These are phyloP conservation scores for Dasyornis broadbenti DNA, from an alignment of 2,113 vertebrate species.

Conservation along the genomic window DNA sequence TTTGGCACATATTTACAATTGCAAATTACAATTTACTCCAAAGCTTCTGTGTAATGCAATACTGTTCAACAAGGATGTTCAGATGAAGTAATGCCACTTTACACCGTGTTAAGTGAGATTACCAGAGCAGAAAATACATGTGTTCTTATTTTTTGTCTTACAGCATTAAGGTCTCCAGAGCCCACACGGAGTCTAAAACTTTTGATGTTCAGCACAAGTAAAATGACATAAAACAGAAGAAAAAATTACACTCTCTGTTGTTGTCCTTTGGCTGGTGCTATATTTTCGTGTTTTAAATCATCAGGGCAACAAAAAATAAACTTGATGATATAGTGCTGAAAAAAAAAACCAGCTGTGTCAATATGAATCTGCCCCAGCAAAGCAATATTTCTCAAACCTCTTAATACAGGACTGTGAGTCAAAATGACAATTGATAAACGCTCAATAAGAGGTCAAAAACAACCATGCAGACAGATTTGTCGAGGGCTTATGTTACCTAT, in stretches of 20 bases:
- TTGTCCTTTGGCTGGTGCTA: background rate
- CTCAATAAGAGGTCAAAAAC: slow-evolving; percentile 65
- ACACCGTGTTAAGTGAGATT: background rate
- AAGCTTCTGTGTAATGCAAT: background rate
- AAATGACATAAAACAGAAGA: background rate
- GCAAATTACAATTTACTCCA: background rate
- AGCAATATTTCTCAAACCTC: slow-evolving; percentile 46
- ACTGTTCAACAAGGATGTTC: background rate
- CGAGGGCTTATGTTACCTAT: slow-evolving; percentile 50
- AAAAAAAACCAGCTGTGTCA: background rate
- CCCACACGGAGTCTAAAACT: background rate
- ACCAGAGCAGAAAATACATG: background rate
- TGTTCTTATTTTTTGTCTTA: background rate
- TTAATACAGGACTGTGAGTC: slow-evolving; percentile 47
- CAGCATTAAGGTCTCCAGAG: background rate
- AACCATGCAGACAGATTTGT: slow-evolving; percentile 48
- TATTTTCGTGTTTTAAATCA: slow-evolving; percentile 8
- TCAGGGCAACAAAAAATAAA: background rate
- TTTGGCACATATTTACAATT: background rate
- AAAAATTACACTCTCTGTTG: background rate
- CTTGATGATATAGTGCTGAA: background rate
- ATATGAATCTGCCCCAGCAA: slow-evolving; percentile 7
- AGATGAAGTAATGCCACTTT: background rate
- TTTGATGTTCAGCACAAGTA: background rate
- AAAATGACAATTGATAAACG: slow-evolving; percentile 48